Evolutionary conservation across 64 coral and sea anemone genomes (phyloP), one percentile per base, ranked within the genome.

Genomic region (Montipora efflorescens): DNA sequence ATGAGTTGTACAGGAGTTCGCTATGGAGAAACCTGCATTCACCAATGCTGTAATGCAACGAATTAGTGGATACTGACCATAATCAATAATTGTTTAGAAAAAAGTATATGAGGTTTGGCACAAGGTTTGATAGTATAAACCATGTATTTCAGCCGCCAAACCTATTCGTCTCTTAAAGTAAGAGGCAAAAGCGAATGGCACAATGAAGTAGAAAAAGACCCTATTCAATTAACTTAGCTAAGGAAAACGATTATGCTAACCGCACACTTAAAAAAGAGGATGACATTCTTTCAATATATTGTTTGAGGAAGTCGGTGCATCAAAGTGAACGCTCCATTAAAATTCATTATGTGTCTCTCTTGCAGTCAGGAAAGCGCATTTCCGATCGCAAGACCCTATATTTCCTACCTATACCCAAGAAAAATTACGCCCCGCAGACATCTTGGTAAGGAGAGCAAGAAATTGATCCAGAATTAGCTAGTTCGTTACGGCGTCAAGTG

Each of bases 141-240:
- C 82, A 36, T 36, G 36, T 36, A 69, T 14, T 70, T 86, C 47
- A 49, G 9, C 15, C 66, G 66, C 6, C 64, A 50, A 86, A 21
- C 0, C 7, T 71, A 2, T 71, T 50, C 23, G 11, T 51, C 19
- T 86, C 49, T 51, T 15, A 14, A 16, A 64, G 9, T 64, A 64
- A 71, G 14, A 4, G 7, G 48, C 36, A 84, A 68, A 84, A 58
- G 64, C 19, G 44, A 72, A 71, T 72, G 20, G 11, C 5, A 49
- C 21, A 22, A 50, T 28, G 21, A 66, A n/a, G 19, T 1, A 83
- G 9, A 16, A 1, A 48, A 72, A 71, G 46, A 86, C 5, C 66
- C 62, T 25, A 49, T 82, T 86, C 51, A 86, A 86, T 86, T 86
- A 86, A 86, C 44, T 86, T 44, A 48, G 19, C 45, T 49, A 19